Evolutionary conservation across 2,113 vertebrate species (phyloP).

Genomic region (Prionailurus viverrinus): DNA sequence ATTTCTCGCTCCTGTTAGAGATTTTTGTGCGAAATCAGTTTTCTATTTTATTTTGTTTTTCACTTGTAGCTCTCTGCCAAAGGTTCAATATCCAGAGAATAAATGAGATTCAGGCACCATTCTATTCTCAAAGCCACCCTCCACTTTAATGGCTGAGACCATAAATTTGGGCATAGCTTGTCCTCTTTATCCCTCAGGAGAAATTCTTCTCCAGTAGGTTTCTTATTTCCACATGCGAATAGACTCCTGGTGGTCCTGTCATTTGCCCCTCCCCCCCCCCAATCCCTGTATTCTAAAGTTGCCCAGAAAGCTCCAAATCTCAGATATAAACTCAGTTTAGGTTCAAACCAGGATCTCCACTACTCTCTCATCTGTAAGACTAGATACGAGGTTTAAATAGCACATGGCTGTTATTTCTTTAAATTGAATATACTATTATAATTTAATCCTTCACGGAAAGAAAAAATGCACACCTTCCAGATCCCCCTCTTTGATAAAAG

Average conservation of each 20-base stretch:
- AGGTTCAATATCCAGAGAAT: neutral
- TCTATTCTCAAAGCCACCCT: neutral
- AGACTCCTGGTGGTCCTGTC: neutral
- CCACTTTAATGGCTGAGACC: neutral
- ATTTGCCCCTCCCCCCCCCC: neutral
- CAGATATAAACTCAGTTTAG: slow-evolving; percentile 7
- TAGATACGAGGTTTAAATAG: neutral
- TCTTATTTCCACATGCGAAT: neutral
- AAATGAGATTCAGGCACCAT: neutral
- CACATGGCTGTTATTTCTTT: neutral
- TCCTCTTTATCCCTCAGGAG: neutral
- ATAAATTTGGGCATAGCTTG: neutral
- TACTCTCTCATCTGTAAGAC: neutral
- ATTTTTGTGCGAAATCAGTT: neutral
- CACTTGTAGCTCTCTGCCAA: neutral
- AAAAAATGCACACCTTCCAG: neutral
- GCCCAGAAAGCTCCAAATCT: neutral
- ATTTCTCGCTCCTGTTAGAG: neutral
- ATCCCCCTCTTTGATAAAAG: neutral
- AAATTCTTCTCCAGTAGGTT: neutral
- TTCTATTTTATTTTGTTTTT: neutral
- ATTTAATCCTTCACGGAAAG: neutral
- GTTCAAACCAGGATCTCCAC: neutral
- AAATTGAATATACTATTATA: neutral
- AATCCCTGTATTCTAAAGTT: neutral